phyloP scores from a whole-genome alignment of 2,113 vertebrate species.

The Centropristis striata region DNA sequence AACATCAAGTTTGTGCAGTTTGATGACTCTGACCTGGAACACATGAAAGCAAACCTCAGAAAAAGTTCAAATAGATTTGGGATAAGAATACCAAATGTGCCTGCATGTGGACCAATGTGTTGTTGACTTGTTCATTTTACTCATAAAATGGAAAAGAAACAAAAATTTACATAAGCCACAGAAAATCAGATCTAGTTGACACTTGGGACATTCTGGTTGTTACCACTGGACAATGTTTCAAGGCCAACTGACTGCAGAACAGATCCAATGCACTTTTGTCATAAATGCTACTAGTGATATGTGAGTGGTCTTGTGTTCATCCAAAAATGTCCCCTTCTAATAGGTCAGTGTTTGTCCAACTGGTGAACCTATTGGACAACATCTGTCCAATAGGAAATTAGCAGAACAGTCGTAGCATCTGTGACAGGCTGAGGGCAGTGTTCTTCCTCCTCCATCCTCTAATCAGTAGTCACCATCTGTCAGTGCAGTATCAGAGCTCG shows the following conservation, averaged over 20 bases:
- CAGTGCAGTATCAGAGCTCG: constrained; percentile 62
- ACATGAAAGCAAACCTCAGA: not conserved
- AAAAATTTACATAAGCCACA: not conserved
- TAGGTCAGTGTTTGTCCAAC: not conserved
- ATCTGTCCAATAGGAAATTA: not conserved
- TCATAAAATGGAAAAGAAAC: not conserved
- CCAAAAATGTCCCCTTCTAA: not conserved
- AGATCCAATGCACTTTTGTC: not conserved
- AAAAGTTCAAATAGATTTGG: not conserved
- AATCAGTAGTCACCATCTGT: constrained; percentile 39
- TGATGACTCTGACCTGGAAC: not conserved
- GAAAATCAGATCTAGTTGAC: not conserved
- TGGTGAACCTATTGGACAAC: not conserved
- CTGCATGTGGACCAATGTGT: not conserved
- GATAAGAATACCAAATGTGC: not conserved
- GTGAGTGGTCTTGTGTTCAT: not conserved
- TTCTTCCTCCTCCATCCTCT: constrained; percentile 5
- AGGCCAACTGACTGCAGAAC: not conserved
- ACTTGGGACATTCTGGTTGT: not conserved
- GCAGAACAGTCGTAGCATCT: not conserved
- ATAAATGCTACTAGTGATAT: constrained; percentile 5
- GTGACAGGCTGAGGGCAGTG: not conserved
- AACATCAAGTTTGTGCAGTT: not conserved
- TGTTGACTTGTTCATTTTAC: constrained; percentile 1
- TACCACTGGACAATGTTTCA: not conserved